Evolutionary conservation across 2,113 vertebrate species (phyloP), one percentile per base, ranked within the genome.

Genomic region (Clarias macrocephalus): DNA sequence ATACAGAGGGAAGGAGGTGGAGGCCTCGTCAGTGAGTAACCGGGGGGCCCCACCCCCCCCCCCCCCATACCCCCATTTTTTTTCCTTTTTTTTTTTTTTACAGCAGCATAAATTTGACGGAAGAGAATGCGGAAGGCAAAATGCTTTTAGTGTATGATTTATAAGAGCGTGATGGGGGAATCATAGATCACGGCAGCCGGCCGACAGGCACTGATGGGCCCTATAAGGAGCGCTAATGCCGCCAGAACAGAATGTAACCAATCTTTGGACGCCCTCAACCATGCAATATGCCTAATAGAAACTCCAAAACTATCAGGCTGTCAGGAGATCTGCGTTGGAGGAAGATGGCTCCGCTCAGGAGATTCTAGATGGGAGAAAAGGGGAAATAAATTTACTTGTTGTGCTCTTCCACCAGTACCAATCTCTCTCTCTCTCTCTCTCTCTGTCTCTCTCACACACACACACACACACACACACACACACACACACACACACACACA

Each of bases 71-170:
- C 48, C 82, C 42, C 59, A 60, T 3, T 42, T 75, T 86, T 86
- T 87, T 82, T 79, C 75, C 54, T 37, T 59, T 72, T 80, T 79
- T 86, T 91, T 89, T 87, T 88, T 88, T 91, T 91, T 85, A 96
- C 93, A 92, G 94, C 93, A 89, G 94, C 94, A 95, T 95, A 95
- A 95, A 95, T 96, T 95, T 95, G 93, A 94, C 91, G 89, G 93
- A 92, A 87, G 92, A 92, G 93, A 90, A 91, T 89, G 88, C 91
- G 90, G 91, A 94, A 92, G 94, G 93, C 92, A 94, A 95, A 95
- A 96, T 95, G 95, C 95, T 96, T 96, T 96, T 96, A 96, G 93
- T 92, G 88, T 91, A 93, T 96, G 95, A 96, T 96, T 96, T 96
- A 96, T 95, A 93, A 92, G 91, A 88, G 94, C 94, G 93, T 94